Percentiles rank a stretch among this genome's conserved stretches.
Conservation (phyloP, 2,797 vertebrate genomes). For the Phalanger gymnotis region DNA sequence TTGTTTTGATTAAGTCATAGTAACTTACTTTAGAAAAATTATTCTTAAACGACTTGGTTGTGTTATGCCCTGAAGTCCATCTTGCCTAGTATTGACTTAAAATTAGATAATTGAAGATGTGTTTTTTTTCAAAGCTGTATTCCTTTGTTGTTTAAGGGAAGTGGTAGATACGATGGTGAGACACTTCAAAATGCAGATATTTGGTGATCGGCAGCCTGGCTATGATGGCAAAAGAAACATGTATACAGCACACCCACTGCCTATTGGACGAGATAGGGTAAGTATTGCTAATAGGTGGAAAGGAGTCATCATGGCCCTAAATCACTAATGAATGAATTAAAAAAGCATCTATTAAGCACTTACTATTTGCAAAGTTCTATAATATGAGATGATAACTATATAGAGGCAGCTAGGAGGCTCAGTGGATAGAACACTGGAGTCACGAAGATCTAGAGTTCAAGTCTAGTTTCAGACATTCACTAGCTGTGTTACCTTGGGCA, state of each 20-base stretch:
- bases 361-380: neutral
- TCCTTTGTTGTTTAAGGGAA: slow-evolving; percentile 87
- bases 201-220: slow-evolving; percentile 97
- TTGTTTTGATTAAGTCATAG: slow-evolving; percentile 21
- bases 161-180: slow-evolving; percentile 99
- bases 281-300: slow-evolving; percentile 67
- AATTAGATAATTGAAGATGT: neutral
- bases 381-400: neutral
- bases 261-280: slow-evolving; percentile 96
- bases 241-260: slow-evolving; percentile 98
- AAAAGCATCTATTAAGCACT: neutral
- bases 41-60: slow-evolving; percentile 38
- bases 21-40: slow-evolving; percentile 39
- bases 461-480: neutral
- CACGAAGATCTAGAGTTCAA: neutral
- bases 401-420: neutral
- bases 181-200: slow-evolving; percentile 99
- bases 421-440: neutral
- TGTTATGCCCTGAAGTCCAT: slow-evolving; percentile 3
- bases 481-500: neutral
- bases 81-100: slow-evolving; percentile 26
- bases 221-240: slow-evolving; percentile 99
- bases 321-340: neutral
- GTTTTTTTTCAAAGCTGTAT: slow-evolving; percentile 60
- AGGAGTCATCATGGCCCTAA: neutral